These are phyloP conservation scores for Rhincodon typus DNA, from an alignment of 2,797 vertebrate species.

Conservation along the genomic window DNA sequence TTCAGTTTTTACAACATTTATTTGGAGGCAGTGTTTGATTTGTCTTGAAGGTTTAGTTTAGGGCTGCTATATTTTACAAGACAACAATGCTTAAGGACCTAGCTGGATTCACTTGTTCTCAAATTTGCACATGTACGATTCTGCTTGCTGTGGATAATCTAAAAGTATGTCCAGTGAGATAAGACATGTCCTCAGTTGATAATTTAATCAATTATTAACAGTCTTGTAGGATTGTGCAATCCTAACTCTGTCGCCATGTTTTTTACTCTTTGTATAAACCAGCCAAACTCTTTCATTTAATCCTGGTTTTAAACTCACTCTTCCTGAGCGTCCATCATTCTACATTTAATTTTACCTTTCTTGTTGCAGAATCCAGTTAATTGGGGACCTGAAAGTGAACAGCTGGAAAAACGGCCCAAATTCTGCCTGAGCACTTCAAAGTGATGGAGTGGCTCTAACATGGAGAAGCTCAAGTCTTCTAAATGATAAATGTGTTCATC, in stretches of 20 bases:
- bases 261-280: too few relatives aligned
- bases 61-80: not conserved
- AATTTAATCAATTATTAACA: too few relatives aligned
- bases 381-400: not conserved
- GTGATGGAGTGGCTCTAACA: not conserved
- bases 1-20: not conserved
- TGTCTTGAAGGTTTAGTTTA: not conserved
- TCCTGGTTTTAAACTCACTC: too few relatives aligned
- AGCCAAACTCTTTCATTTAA: not conserved
- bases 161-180: not conserved
- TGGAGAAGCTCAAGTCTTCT: not conserved
- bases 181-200: too few relatives aligned
- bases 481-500: not conserved
- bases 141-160: not conserved
- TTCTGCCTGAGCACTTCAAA: not conserved
- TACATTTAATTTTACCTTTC: not conserved
- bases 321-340: not conserved
- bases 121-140: not conserved
- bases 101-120: not conserved
- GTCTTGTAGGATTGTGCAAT: not conserved
- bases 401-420: not conserved
- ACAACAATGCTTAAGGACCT: not conserved
- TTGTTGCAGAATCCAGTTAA: slow-evolving; percentile 12
- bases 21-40: not conserved
- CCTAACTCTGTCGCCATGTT: not conserved